Evolutionary conservation across 2,888 invertebrate species (phyloP).

Genomic region (Timandra comae): DNA sequence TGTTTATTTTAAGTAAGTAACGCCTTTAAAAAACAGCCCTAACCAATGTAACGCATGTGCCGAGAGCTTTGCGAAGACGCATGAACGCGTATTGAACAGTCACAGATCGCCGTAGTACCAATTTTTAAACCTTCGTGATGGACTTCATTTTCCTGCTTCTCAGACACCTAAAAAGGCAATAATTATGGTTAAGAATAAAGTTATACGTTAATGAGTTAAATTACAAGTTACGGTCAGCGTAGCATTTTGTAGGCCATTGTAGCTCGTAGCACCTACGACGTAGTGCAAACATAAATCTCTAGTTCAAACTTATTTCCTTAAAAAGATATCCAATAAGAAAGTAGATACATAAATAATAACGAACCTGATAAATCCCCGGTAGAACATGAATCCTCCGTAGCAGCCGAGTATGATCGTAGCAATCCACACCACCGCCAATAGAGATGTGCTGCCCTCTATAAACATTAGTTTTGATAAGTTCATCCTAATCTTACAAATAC

Average conservation of each 20-base stretch:
- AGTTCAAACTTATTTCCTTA: not conserved
- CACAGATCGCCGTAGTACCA: slow-evolving; percentile 17
- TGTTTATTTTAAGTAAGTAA: no score
- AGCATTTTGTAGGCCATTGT: no score
- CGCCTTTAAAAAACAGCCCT: slow-evolving; percentile 1
- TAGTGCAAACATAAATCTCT: not conserved
- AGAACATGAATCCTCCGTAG: slow-evolving; percentile 54
- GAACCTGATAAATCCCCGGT: slow-evolving; percentile 53
- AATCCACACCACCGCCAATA: slow-evolving; percentile 57
- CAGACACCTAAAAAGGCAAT: slow-evolving; percentile 50
- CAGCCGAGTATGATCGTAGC: slow-evolving; percentile 57
- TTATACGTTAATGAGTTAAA: no score
- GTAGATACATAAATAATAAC: no score
- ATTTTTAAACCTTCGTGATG: slow-evolving; percentile 60
- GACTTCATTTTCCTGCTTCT: slow-evolving; percentile 60
- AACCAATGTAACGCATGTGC: slow-evolving; percentile 9
- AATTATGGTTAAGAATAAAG: no score
- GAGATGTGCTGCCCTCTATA: slow-evolving; percentile 57
- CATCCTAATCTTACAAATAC: no score
- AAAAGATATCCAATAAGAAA: not conserved
- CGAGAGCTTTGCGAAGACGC: slow-evolving; percentile 14
- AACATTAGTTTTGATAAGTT: no score
- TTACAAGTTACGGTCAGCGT: no score
- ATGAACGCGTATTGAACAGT: slow-evolving; percentile 21
- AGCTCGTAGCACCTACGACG: no score